Evolutionary conservation across 2,113 vertebrate genomes (phyloP).

Genomic region (Sphaerodactylus townsendi): DNA sequence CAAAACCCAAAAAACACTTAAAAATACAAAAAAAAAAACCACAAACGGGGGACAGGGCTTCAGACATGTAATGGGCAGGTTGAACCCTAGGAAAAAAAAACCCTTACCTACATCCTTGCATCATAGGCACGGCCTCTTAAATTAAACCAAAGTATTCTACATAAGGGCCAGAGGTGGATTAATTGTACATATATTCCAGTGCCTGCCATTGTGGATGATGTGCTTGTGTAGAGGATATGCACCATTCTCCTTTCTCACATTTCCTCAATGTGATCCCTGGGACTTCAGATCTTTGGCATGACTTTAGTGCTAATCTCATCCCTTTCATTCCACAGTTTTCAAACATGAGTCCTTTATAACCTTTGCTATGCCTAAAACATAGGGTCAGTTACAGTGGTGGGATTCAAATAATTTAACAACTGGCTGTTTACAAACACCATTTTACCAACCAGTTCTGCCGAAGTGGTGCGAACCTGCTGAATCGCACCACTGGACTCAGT

Average conservation of each 20-base stretch:
- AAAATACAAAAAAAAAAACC: too few species aligned
- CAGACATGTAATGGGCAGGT: too few species aligned
- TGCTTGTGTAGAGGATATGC: not conserved
- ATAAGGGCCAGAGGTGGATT: not conserved
- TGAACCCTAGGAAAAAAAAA: too few species aligned
- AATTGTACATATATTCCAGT: not conserved
- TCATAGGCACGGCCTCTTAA: not conserved
- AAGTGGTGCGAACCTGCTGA: too few species aligned
- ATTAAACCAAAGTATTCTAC: not conserved
- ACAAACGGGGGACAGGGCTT: too few species aligned
- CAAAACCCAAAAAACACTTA: too few species aligned
- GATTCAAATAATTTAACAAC: too few species aligned
- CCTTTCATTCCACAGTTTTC: not conserved
- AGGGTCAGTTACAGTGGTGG: too few species aligned
- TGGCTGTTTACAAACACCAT: too few species aligned
- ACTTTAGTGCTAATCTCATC: not conserved
- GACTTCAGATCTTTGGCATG: not conserved
- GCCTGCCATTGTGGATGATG: not conserved
- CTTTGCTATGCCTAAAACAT: not conserved
- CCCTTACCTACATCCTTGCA: too few species aligned
- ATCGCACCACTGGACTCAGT: too few species aligned
- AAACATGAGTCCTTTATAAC: not conserved
- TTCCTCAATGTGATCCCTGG: not conserved
- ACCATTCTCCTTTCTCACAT: not conserved
- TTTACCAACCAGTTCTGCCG: too few species aligned